Evolutionary conservation across 2,888 invertebrate genomes (phyloP).

Genomic region (Andrena bicolor): DNA sequence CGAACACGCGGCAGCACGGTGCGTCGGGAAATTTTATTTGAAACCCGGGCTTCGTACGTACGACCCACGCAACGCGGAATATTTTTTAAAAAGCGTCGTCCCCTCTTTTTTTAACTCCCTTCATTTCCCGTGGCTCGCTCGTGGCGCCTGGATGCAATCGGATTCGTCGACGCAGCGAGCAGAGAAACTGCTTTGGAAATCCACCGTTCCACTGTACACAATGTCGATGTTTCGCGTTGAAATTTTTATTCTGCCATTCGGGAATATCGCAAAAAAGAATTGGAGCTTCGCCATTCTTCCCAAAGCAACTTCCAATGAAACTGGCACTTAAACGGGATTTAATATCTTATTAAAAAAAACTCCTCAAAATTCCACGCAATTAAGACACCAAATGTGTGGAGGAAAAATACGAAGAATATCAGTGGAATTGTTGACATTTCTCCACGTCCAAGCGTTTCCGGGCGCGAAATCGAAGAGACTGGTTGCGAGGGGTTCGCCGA

Average conservation of each 20-base stretch:
- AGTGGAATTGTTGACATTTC: not conserved
- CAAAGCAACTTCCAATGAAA: no score
- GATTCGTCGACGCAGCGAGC: constrained; percentile 24
- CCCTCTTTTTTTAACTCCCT: constrained; percentile 3
- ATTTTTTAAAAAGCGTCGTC: constrained; percentile 44
- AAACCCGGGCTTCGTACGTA: constrained; percentile 1
- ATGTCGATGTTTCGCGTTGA: not conserved
- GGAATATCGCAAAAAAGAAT: not conserved
- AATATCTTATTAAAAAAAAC: no score
- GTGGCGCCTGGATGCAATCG: constrained; percentile 20
- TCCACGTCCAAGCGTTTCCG: not conserved
- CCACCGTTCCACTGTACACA: not conserved
- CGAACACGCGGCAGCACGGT: constrained; percentile 46
- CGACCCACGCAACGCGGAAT: constrained; percentile 23
- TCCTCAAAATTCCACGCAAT: no score
- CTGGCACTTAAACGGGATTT: no score
- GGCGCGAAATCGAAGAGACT: constrained; percentile 32
- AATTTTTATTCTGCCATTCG: not conserved
- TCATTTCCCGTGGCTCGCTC: constrained; percentile 28
- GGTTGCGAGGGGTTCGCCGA: constrained; percentile 70
- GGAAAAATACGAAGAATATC: no score
- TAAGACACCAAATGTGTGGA: not conserved
- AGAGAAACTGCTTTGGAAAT: constrained; percentile 5
- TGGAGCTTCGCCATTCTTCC: not conserved
- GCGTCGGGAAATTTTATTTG: constrained; percentile 59